Percentiles rank a stretch among this genome's conserved stretches.
Conservation (phyloP, 2,797 vertebrate genomes). For the Diceros bicornis region DNA sequence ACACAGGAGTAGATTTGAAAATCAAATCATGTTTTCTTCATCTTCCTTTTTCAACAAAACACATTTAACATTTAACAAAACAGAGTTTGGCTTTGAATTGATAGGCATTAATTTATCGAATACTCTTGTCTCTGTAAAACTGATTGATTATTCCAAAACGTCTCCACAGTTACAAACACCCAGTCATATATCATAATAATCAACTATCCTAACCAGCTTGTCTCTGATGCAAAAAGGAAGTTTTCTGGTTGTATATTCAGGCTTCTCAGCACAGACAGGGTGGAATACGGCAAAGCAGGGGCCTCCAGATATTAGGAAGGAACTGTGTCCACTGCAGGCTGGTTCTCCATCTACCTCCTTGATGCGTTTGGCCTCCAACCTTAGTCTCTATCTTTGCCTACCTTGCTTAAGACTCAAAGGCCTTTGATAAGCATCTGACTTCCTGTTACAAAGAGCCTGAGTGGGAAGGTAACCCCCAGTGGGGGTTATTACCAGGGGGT, state of each 20-base stretch:
- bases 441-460: background rate
- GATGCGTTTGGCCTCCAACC: background rate
- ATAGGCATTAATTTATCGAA: background rate
- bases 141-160: background rate
- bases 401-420: background rate
- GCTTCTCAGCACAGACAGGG: background rate
- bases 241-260: background rate
- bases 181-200: background rate
- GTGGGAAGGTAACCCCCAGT: background rate
- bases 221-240: background rate
- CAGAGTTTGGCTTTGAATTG: background rate
- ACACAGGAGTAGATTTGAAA: background rate
- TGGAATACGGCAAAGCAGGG: background rate
- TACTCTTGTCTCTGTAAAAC: conserved; percentile 35
- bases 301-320: background rate
- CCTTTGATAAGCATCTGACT: background rate
- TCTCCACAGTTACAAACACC: background rate
- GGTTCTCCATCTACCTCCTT: background rate
- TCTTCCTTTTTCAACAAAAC: background rate
- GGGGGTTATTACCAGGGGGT: background rate
- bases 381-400: background rate
- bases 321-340: too few species aligned
- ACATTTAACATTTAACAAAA: background rate
- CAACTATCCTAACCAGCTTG: background rate
- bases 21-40: background rate